Percentiles rank a stretch among this genome's conserved stretches.
Conservation (phyloP, 2,113 vertebrate species). For the Siphamia tubifer region DNA sequence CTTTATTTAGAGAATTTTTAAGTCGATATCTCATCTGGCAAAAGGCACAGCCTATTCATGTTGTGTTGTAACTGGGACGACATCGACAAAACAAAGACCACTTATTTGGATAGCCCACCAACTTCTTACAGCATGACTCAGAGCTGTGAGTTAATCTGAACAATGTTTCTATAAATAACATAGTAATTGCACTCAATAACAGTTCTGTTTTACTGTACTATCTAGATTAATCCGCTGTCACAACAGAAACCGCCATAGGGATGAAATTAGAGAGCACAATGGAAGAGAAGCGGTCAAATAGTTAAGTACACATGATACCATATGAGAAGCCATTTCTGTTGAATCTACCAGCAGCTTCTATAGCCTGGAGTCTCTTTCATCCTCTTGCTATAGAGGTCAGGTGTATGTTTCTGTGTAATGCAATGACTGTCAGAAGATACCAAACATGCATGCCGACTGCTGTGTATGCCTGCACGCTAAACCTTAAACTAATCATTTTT, state of each 20-base stretch:
- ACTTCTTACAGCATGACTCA: conserved; percentile 6
- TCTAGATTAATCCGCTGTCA: conserved; percentile 12
- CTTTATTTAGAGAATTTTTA: conserved; percentile 9
- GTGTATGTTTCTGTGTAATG: no score
- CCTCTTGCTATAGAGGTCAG: background rate
- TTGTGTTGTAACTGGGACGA: background rate
- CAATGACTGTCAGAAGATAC: background rate
- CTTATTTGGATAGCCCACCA: background rate
- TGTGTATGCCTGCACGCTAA: background rate
- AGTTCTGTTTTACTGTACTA: background rate
- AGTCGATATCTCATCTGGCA: conserved; percentile 16
- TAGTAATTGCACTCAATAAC: background rate
- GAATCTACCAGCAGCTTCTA: background rate
- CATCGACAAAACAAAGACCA: background rate
- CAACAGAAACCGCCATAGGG: conserved; percentile 1
- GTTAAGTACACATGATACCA: conserved; percentile 6
- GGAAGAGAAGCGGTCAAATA: conserved; percentile 20
- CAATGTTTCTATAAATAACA: conserved; percentile 14
- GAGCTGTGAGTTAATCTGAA: background rate
- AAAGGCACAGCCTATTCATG: background rate
- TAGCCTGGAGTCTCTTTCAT: background rate
- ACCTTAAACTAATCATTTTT: background rate
- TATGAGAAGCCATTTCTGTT: conserved; percentile 18
- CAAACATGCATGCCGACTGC: background rate
- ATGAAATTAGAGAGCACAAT: conserved; percentile 25